Evolutionary conservation across 2,888 invertebrate species (phyloP).

Genomic region (Gnatocerus cornutus): DNA sequence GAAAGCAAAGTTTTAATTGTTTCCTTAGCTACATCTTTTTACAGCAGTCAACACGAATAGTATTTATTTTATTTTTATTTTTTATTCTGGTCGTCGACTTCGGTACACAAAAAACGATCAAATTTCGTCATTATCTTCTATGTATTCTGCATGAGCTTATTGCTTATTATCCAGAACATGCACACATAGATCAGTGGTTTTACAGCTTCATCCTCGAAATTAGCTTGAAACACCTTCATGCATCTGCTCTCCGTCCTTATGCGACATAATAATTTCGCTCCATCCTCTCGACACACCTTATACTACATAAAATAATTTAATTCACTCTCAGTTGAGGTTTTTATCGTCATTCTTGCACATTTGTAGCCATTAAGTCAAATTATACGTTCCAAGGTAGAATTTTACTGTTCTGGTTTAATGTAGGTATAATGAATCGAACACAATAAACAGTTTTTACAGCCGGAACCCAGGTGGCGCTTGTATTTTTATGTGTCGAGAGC

Average conservation of each 20-base stretch:
- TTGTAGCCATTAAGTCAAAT: slow-evolving; percentile 25
- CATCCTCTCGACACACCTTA: background rate
- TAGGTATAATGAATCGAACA: slow-evolving; percentile 33
- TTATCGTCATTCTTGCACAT: slow-evolving; percentile 21
- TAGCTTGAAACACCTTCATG: slow-evolving; percentile 12
- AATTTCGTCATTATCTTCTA: too few species aligned
- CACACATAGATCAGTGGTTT: slow-evolving; percentile 9
- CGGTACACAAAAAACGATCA: too few species aligned
- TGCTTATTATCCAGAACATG: background rate
- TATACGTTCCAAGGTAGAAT: slow-evolving; percentile 27
- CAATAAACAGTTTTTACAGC: slow-evolving; percentile 34
- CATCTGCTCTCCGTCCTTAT: background rate
- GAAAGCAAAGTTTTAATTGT: too few species aligned
- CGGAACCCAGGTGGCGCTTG: slow-evolving; percentile 24
- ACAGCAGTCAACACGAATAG: too few species aligned
- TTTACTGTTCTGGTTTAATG: slow-evolving; percentile 28
- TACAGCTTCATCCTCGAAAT: slow-evolving; percentile 10
- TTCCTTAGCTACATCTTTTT: too few species aligned
- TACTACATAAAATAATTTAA: slow-evolving; percentile 18
- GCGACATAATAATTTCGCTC: background rate
- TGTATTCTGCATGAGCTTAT: too few species aligned
- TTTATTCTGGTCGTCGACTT: too few species aligned
- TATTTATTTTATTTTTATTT: too few species aligned
- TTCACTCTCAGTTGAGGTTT: slow-evolving; percentile 10
- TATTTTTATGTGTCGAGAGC: slow-evolving; percentile 23